Base-by-base conservation (phyloP, 2,113 vertebrate species). In the Condylura cristata region DNA sequence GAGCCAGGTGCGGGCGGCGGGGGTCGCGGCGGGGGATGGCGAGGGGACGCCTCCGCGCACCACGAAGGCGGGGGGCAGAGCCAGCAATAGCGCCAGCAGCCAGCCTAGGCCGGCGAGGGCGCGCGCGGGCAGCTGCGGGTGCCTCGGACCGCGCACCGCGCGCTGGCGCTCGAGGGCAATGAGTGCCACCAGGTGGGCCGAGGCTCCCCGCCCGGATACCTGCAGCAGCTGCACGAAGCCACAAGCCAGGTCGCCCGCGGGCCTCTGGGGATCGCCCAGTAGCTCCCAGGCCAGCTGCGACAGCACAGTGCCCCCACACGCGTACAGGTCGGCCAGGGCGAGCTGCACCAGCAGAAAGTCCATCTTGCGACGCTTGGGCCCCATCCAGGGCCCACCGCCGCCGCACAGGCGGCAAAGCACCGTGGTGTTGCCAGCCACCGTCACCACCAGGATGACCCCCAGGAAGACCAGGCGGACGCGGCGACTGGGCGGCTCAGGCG, bases 281-380 rank as follows among this genome's bases (percentile, higher is more conserved):
- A 96, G 80, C 32, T 95, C 97, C 95, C 96, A 93, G 24, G 89
- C 91, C 30, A 98, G 93, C 75, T 97, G 97, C 13, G 97, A 93
- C 39, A 98, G 79, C 30, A 97, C 81, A 6, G 95, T 53, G 39
- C 96, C 82, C 10, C 97, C 95, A 66, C 97, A 95, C 24, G 98
- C 97, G 83, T 97, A 98, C 51, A 98, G 97, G 76, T 98, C 98
- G 13, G 98, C 98, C 68, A 96, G 72, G 5, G 98, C 98, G 95
- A 98, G 97, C 63, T 98, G 98, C 17, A 80, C 94, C 83, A 98
- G 74, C 56, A 98, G 94, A 78, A 98, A 97, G 78, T 98, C 98
- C 96, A 98, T 97, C 93, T 97, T 96, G 74, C 98, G 94, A 74
- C 96, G 93, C 56, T 91, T 95, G 93, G 97, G 95, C 28, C 97